Conservation (phyloP, 1,140 invertebrate species). For the Drosophila varians region DNA sequence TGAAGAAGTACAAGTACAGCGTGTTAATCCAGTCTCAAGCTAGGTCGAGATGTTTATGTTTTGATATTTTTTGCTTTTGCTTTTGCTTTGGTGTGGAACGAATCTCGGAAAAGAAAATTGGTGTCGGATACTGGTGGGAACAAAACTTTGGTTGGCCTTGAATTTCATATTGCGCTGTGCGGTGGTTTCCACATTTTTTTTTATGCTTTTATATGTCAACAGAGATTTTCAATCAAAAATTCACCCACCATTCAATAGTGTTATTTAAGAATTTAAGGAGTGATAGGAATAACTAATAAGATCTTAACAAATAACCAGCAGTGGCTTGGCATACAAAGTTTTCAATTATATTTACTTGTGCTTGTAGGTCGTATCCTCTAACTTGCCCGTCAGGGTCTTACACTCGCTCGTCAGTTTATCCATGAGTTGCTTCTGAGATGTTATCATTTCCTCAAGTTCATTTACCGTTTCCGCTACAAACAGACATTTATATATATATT, state of each 20-base stretch:
- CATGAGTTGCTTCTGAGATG: slow-evolving; percentile 94
- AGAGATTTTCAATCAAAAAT: slow-evolving; percentile 30
- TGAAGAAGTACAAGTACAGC: slow-evolving; percentile 81
- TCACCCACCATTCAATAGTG: slow-evolving; percentile 16
- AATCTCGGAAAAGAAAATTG: slow-evolving; percentile 62
- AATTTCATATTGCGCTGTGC: slow-evolving; percentile 73
- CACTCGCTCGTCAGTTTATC: slow-evolving; percentile 93
- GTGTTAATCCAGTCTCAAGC: slow-evolving; percentile 74
- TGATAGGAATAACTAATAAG: slow-evolving; percentile 15
- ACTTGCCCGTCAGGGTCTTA: slow-evolving; percentile 92
- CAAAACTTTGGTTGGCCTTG: slow-evolving; percentile 47
- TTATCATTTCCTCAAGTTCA: slow-evolving; percentile 93
- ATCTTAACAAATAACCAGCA: not conserved
- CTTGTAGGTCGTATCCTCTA: slow-evolving; percentile 91
- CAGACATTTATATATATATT: slow-evolving; percentile 56
- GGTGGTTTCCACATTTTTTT: slow-evolving; percentile 21
- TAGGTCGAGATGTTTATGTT: slow-evolving; percentile 28
- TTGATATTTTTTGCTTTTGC: slow-evolving; percentile 20
- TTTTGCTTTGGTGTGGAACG: slow-evolving; percentile 44
- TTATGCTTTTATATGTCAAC: slow-evolving; percentile 22
- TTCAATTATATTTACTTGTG: slow-evolving; percentile 89
- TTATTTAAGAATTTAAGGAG: slow-evolving; percentile 7
- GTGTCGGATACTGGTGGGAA: slow-evolving; percentile 36
- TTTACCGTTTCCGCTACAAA: slow-evolving; percentile 91
- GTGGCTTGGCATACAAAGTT: not conserved